Evolutionary conservation across 64 coral and sea anemone species (phyloP), one percentile per base, ranked within the genome.

Genomic region (Actinia equina): DNA sequence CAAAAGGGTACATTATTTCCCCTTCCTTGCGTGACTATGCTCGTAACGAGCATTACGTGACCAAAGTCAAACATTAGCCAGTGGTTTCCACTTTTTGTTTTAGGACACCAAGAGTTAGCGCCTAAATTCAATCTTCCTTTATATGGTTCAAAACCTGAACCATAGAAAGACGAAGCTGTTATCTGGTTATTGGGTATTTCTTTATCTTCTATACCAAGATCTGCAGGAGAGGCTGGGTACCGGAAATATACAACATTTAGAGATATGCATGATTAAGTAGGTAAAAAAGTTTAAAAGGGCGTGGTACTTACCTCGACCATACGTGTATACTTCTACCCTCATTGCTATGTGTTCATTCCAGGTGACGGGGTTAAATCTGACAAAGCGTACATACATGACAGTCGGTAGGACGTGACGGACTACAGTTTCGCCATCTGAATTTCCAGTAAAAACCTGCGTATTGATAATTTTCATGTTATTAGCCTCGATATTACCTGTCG

Each of bases 181-280:
- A 97, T 78, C 17, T 57, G 79, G 3, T 82, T 92, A 58, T 97
- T 91, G 43, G 70, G 92, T 2, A 93, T 3, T 18, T 90, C 87
- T 26, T 90, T 90, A 77, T 89, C 88, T 74, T 92, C 94, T 65
- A 97, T 23, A 12, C 94, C 94, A 30, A 93, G 82, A 9, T 81
- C 78, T 20, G 78, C 44, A 46, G 78, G 78, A 81, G 49, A 81
- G 43, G 78, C 78, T 81, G 42, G 22, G 2, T 19, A 81, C 19
- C 15, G 13, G 8, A 20, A 18, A 18, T 60, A 18, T 17, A 60
- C 15, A 14, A 60, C 59, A 60, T 17, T 60, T 60, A 6, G 58
- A 60, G 14, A 60, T 19, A 37, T 37, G 30, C 30, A 60, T 12
- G 18, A 16, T 60, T 17, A 60, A 60, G 18, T 17, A 60, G 5